phyloP scores from a whole-genome alignment of 2,888 invertebrate genomes.

The Hanleya hanleyi region DNA sequence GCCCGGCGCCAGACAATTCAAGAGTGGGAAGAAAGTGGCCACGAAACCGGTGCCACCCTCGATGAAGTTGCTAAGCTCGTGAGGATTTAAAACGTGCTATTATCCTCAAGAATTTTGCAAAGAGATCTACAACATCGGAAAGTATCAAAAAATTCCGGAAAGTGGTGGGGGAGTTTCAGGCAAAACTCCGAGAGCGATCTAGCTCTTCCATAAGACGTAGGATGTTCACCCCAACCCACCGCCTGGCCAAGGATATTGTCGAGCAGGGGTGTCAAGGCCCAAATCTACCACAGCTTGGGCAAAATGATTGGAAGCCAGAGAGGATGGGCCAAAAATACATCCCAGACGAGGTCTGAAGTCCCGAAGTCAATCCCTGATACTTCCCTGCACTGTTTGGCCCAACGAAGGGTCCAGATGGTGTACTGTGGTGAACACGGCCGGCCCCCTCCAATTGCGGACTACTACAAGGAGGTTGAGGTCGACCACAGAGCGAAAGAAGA shows the following conservation, averaged over 20 bases:
- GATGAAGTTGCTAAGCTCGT: too few species aligned
- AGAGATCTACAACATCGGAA: too few species aligned
- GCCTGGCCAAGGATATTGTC: background rate
- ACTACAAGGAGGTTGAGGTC: constrained; percentile 7
- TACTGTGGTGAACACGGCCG: constrained; percentile 24
- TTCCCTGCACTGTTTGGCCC: background rate
- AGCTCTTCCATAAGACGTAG: constrained; percentile 7
- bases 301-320: background rate
- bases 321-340: constrained; percentile 14
- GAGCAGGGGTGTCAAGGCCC: background rate
- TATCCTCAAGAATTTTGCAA: too few species aligned
- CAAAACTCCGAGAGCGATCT: background rate
- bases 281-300: constrained; percentile 3
- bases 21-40: too few species aligned
- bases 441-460: constrained; percentile 17
- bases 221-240: background rate
- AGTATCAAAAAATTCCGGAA: too few species aligned
- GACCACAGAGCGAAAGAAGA: background rate
- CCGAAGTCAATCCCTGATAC: background rate
- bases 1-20: too few species aligned
- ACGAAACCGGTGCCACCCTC: too few species aligned
- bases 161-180: background rate
- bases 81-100: too few species aligned
- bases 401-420: constrained; percentile 8
- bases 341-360: constrained; percentile 7